Evolutionary conservation across 2,113 vertebrate genomes (phyloP).

Genomic region (Tyto alba): DNA sequence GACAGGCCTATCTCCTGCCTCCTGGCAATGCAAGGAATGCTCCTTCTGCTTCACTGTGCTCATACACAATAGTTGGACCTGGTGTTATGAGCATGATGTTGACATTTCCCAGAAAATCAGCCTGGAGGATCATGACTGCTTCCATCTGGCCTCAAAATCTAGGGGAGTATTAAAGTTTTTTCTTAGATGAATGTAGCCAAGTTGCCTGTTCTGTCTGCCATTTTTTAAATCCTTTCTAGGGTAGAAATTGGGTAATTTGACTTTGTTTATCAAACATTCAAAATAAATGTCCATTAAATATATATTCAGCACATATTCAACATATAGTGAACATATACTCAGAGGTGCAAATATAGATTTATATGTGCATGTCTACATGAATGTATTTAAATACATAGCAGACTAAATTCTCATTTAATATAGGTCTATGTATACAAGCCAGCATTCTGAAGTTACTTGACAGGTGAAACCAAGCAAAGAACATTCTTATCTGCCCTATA

Average conservation of each 20-base stretch:
- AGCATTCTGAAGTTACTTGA: not conserved
- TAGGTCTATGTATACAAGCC: not conserved
- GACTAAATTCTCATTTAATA: not conserved
- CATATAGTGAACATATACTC: not conserved
- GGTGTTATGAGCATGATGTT: not conserved
- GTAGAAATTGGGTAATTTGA: not conserved
- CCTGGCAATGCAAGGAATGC: not conserved
- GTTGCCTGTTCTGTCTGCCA: not conserved
- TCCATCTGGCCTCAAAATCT: constrained; percentile 11
- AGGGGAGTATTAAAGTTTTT: not conserved
- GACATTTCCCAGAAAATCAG: constrained; percentile 27
- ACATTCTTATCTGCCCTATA: not conserved
- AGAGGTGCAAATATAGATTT: not conserved
- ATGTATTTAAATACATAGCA: not conserved
- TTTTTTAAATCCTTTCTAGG: not conserved
- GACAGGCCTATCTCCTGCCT: not conserved
- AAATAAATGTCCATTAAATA: not conserved
- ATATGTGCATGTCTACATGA: not conserved
- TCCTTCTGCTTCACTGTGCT: not conserved
- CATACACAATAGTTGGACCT: not conserved
- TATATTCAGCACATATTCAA: not conserved
- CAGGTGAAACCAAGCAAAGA: constrained; percentile 7
- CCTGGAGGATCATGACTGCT: not conserved
- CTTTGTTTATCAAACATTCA: not conserved
- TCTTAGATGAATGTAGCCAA: not conserved